Base-by-base conservation (phyloP, 2,888 invertebrate species). In the Lottia gigantea region DNA sequence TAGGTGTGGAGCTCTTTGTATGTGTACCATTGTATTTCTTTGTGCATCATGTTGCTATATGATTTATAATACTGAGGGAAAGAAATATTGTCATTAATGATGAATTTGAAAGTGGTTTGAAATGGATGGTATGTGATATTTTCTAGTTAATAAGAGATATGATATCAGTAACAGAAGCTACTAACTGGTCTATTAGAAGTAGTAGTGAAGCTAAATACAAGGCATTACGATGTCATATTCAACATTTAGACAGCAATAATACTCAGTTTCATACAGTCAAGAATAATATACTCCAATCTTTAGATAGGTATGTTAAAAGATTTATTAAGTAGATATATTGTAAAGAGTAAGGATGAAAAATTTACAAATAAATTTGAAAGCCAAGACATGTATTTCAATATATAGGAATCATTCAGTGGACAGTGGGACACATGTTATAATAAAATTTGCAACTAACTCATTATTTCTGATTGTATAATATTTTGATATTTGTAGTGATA, bases 101-200 rank as follows among this genome's bases (percentile, higher is more conserved):
- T 40, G 11, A 8, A 40, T 40, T 40, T 8, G 40, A 1, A 11
- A 8, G 1, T 40, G 40, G 6, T 40, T 40, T 31, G 31, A 40
- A 8, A 40, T 8, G 7, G 2, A 40, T 40, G 1, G 7, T 40
- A 40, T 40, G 7, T 40, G 31, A 40, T 40, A 40, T 40, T 40
- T 4, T 76, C 8, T 75, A 86, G 85, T 70, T 86, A 68, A 78
- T 86, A 16, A 78, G 80, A 47, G 88, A 88, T 71, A 83, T 88
- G 82, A 71, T 86, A 46, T 78, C 84, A 12, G 85, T 87, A 14
- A 83, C 82, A 75, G 88, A 88, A 72, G 82, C 83, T n/a, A 86
- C 87, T 40, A 77, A 83, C 74, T 87, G 85, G 86, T 80, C 79
- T 16, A 72, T 71, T 4, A 74, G 78, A 40, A 75, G 81, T 16